These are phyloP conservation scores for Passer montanus DNA, from an alignment of 2,113 vertebrate species.

Conservation along the genomic window DNA sequence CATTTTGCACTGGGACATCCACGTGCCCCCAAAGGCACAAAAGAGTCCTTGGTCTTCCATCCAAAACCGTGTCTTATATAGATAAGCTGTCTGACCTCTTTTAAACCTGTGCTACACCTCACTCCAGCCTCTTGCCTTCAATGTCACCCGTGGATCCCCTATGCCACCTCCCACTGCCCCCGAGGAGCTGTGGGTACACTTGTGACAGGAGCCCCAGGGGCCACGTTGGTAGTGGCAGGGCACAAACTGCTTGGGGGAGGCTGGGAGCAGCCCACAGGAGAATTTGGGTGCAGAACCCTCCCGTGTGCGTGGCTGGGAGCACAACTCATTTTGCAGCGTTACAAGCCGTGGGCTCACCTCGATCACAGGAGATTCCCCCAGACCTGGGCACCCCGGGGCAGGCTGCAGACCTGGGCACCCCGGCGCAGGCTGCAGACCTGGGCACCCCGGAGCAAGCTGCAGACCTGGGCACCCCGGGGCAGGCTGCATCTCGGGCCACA, in stretches of 20 bases:
- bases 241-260: neutral
- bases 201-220: fast-evolving
- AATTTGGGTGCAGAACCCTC: neutral
- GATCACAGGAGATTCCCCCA: neutral
- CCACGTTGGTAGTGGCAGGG: neutral
- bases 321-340: neutral
- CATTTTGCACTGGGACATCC: neutral
- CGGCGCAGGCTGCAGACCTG: neutral
- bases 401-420: neutral
- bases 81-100: neutral
- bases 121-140: neutral
- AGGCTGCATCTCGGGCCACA: neutral
- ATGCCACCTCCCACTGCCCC: fast-evolving
- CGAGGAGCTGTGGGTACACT: fast-evolving
- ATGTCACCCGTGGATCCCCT: neutral
- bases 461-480: neutral
- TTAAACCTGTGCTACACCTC: neutral
- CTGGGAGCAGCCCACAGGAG: neutral
- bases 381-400: neutral
- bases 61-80: neutral
- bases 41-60: neutral
- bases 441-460: neutral
- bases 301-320: fast-evolving
- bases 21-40: fast-evolving
- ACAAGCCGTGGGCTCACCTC: neutral